Conservation (phyloP, 2,888 invertebrate genomes). For the Tetrapedia diversipes region DNA sequence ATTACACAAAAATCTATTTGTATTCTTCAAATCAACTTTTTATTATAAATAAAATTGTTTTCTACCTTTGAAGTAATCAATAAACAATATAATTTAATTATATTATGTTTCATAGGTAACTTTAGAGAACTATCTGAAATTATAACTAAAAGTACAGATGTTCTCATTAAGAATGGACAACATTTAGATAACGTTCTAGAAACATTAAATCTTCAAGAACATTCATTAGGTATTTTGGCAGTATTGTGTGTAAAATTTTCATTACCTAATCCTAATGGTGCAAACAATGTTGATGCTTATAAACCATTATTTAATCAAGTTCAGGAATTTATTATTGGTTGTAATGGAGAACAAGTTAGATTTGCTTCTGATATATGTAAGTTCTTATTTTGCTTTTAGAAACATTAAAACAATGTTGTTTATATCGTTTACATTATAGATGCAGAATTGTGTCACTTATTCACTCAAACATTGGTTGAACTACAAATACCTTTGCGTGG, state of each 20-base stretch:
- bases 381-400: slow-evolving; percentile 74
- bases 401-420: not conserved
- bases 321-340: slow-evolving; percentile 93
- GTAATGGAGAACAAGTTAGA: slow-evolving; percentile 94
- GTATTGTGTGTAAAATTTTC: slow-evolving; percentile 92
- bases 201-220: slow-evolving; percentile 95
- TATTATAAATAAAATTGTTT: not conserved
- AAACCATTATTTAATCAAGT: slow-evolving; percentile 89
- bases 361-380: slow-evolving; percentile 94
- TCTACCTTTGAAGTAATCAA: not conserved
- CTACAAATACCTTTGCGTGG: slow-evolving; percentile 92
- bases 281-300: slow-evolving; percentile 72
- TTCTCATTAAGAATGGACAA: slow-evolving; percentile 91
- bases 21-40: not conserved
- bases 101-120: slow-evolving; percentile 85
- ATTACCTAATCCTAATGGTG: slow-evolving; percentile 81
- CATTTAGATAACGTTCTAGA: slow-evolving; percentile 95
- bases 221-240: slow-evolving; percentile 94
- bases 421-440: slow-evolving; percentile 84
- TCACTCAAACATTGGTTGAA: slow-evolving; percentile 91
- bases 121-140: slow-evolving; percentile 90
- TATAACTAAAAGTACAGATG: slow-evolving; percentile 91
- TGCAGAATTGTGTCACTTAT: slow-evolving; percentile 94
- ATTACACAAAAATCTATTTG: not conserved
- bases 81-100: not conserved